Evolutionary conservation across 2,888 invertebrate species (phyloP).

Genomic region (Piscicola geometra): DNA sequence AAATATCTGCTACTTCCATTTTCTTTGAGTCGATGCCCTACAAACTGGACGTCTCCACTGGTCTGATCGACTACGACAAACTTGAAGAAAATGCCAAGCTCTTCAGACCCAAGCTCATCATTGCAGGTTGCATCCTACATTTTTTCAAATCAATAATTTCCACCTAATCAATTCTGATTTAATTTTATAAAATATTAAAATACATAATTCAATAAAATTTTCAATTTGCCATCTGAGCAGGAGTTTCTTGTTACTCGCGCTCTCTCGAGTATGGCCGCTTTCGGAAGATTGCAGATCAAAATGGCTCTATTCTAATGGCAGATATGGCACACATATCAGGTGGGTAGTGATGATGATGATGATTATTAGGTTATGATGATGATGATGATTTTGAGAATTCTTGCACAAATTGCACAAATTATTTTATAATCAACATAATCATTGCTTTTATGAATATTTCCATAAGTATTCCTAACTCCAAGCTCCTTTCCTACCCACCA

Average conservation of each 20-base stretch:
- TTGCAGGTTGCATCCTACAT: constrained; percentile 66
- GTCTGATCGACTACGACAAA: constrained; percentile 86
- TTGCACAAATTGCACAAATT: no score
- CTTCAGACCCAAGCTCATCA: constrained; percentile 86
- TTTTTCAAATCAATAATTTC: background rate
- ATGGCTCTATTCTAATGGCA: constrained; percentile 51
- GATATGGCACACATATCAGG: constrained; percentile 55
- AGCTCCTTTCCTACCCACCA: background rate
- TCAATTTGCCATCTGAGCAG: constrained; percentile 36
- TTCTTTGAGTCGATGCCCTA: constrained; percentile 99
- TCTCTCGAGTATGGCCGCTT: constrained; percentile 60
- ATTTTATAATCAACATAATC: no score
- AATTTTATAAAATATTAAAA: no score
- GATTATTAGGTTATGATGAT: no score
- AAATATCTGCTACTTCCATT: constrained; percentile 92
- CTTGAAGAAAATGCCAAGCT: constrained; percentile 74
- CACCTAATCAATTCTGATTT: background rate
- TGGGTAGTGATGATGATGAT: no score
- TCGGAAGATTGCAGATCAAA: constrained; percentile 56
- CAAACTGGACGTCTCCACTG: constrained; percentile 73
- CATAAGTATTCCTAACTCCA: no score
- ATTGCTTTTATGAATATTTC: no score
- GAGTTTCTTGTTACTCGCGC: constrained; percentile 58
- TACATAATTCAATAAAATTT: background rate
- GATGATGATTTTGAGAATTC: no score